These are phyloP conservation scores for Platysteira castanea DNA, from an alignment of 2,113 vertebrate genomes.

Conservation along the genomic window DNA sequence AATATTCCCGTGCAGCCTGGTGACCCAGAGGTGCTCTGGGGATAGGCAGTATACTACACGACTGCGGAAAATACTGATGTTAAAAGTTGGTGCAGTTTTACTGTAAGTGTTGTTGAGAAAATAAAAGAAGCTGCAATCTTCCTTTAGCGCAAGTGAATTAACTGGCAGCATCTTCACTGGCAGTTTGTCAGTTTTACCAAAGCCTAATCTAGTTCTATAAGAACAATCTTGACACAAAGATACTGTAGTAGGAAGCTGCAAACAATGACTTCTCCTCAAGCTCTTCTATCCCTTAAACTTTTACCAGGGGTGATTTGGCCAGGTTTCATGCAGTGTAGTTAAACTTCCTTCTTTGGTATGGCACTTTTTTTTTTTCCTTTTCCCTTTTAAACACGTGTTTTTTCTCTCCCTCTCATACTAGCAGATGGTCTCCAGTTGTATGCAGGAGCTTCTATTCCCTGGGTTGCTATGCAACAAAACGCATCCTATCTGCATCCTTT, in stretches of 20 bases:
- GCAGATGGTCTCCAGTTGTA: constrained; percentile 71
- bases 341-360: constrained; percentile 28
- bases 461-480: constrained; percentile 78
- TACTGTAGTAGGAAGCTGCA: background rate
- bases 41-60: background rate
- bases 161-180: background rate
- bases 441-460: constrained; percentile 69
- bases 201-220: background rate
- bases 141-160: background rate
- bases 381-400: constrained; percentile 36
- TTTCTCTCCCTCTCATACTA: constrained; percentile 40
- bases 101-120: background rate
- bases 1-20: background rate
- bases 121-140: background rate
- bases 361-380: background rate
- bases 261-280: background rate
- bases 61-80: background rate
- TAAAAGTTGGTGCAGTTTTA: background rate
- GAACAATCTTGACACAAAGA: background rate
- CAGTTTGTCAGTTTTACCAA: background rate
- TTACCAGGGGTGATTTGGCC: background rate
- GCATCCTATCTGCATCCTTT: constrained; percentile 85
- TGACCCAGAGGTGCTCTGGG: background rate
- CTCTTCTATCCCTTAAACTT: constrained; percentile 6
- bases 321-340: background rate